Conservation (phyloP, 2,888 invertebrate genomes). For the Nematopogon swammerdamellus region DNA sequence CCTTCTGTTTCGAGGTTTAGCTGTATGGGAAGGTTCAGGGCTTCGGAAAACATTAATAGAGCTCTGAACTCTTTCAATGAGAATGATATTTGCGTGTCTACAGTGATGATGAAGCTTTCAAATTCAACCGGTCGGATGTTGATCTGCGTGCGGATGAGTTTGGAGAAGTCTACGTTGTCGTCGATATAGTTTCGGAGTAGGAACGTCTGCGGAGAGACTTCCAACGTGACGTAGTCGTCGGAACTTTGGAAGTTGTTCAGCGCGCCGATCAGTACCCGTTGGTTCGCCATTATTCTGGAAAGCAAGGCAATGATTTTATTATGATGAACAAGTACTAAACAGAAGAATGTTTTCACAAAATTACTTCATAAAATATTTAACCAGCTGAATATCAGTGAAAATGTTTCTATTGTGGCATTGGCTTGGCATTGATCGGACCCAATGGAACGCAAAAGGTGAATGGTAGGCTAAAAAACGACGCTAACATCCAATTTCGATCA, state of each 20-base stretch:
- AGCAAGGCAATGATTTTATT: constrained; percentile 2
- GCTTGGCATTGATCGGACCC: too few relatives aligned
- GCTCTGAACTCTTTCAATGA: constrained; percentile 83
- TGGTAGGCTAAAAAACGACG: too few relatives aligned
- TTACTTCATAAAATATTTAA: too few relatives aligned
- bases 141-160: constrained; percentile 75
- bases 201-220: constrained; percentile 61
- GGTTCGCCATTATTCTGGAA: constrained; percentile 56
- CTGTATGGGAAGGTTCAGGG: constrained; percentile 62
- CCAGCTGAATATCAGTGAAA: too few relatives aligned
- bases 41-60: constrained; percentile 75
- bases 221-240: constrained; percentile 80
- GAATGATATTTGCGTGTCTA: constrained; percentile 75
- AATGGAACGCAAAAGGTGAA: too few relatives aligned
- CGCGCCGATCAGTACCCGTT: constrained; percentile 68
- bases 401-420: too few relatives aligned
- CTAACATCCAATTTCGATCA: too few relatives aligned
- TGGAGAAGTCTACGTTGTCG: constrained; percentile 59
- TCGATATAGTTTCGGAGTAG: constrained; percentile 77
- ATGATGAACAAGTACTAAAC: constrained; percentile 4
- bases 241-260: constrained; percentile 74
- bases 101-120: constrained; percentile 60
- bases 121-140: constrained; percentile 71
- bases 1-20: constrained; percentile 76
- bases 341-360: constrained; percentile 1